phyloP scores from a whole-genome alignment of 1,140 invertebrate species.

The Heterodera carotae region DNA sequence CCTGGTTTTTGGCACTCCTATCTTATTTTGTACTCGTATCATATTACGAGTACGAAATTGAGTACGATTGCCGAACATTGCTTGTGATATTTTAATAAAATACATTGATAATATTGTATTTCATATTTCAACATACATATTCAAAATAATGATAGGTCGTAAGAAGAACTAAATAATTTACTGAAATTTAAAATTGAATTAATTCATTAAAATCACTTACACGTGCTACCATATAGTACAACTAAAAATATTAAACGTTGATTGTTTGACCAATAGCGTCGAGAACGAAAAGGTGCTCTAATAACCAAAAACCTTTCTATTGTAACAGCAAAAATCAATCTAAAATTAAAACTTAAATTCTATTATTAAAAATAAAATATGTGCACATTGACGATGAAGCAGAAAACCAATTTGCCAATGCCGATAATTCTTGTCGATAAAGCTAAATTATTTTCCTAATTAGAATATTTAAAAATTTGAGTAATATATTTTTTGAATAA shows the following conservation, averaged over 20 bases:
- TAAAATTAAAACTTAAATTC: constrained; percentile 32
- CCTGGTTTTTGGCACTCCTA: no score
- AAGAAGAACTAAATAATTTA: constrained; percentile 51
- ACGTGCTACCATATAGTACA: constrained; percentile 55
- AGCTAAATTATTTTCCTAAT: constrained; percentile 19
- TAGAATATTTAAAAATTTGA: no score
- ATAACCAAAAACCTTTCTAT: constrained; percentile 61
- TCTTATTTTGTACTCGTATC: no score
- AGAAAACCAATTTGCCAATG: constrained; percentile 62
- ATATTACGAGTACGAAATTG: no score
- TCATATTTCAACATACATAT: constrained; percentile 42
- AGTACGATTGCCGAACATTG: no score
- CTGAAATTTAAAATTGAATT: constrained; percentile 13
- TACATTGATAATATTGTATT: no score
- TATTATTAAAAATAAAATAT: constrained; percentile 31
- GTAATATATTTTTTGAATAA: no score
- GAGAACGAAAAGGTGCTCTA: constrained; percentile 57
- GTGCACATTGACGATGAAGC: constrained; percentile 62
- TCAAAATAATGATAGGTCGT: constrained; percentile 65
- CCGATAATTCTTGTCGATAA: constrained; percentile 57
- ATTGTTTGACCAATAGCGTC: constrained; percentile 58
- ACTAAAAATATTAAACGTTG: constrained; percentile 45
- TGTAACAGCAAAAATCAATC: constrained; percentile 65
- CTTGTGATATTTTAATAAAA: no score
- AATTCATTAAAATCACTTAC: constrained; percentile 47